Evolutionary conservation across 2,888 invertebrate genomes (phyloP), one percentile per base, ranked within the genome.

Genomic region (Nematopogon swammerdamellus): DNA sequence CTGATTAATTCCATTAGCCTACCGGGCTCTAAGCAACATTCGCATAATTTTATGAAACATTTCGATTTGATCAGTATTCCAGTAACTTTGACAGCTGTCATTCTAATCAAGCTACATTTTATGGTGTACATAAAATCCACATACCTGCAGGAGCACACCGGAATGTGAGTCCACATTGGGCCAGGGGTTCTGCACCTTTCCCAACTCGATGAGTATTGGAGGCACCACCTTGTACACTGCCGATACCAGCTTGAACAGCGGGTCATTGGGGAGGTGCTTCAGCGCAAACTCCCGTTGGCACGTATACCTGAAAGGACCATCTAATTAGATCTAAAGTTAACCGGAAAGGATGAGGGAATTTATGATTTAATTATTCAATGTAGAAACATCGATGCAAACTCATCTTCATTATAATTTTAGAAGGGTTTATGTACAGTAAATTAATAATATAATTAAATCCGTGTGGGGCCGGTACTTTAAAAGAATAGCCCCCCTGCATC

Each of bases 101-200:
- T n/a, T n/a, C n/a, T n/a, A n/a, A n/a, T n/a, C n/a, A 2, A 46
- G 4, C n/a, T 20, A 18, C 30, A 11, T 36, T 52, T 8, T n/a
- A 43, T 8, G 20, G 16, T 47, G 59, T 55, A n/a, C n/a, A n/a
- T n/a, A n/a, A n/a, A n/a, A n/a, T n/a, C n/a, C n/a, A n/a, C n/a
- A n/a, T 63, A 85, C 84, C 76, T 85, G 88, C 50, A 91, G 79
- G 49, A 91, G 74, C 18, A 89, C 92, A 57, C 94, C 94, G 54
- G 92, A 92, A 72, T 94, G 93, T 50, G 94, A 92, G 70, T 95
- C 94, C 59, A 95, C 93, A 75, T 95, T 94, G 56, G 94, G 94
- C 92, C 92, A 95, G 53, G 94, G 94, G 82, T 94, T 94, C 82
- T 91, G 89, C 16, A 92, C 92, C 72, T 94, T 94, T 60, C 93